Base-by-base conservation (phyloP, 2,113 vertebrate genomes). In the Patagioenas fasciata region DNA sequence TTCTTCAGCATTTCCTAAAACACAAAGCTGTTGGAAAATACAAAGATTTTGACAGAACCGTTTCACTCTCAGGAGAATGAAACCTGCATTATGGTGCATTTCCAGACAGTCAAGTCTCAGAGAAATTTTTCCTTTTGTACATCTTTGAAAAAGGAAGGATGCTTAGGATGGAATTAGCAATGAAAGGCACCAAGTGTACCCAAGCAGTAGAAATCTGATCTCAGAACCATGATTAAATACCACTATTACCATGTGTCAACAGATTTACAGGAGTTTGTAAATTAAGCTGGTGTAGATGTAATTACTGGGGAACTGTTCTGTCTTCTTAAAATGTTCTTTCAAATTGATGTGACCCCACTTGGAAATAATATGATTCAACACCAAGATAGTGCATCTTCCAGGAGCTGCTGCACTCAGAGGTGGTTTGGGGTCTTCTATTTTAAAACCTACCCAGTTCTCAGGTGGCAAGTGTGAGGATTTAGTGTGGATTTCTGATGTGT, bases 221-320 rank as follows among this genome's bases (percentile, higher is more conserved):
- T 61, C 61, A 80, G 78, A 70, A 83, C 20, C 71, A 65, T 80
- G 32, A 95, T 47, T 81, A 93, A 96, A 91, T 72, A 54, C 24
- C 51, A 32, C 44, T 36, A 36, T 93, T 87, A 80, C 19, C 21
- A 34, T 34, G 29, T 69, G 60, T 73, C 78, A 89, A 77, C 56
- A 85, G 48, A 87, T 82, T 78, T 83, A 42, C 16, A 66, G 40
- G 38, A 60, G 34, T 94, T 54, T 93, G 31, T 84, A 80, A 95
- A 95, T 94, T 80, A 73, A 81, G 42, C 24, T 74, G 48, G 4
- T 40, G 14, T 58, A 60, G 40, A 23, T 53, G 14, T 82, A 91
- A 81, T 83, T 82, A 83, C 40, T 40, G n/a, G 42, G 40, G 56
- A 91, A 67, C 47, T 53, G 9, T n/a, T 95, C 57, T 66, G 20